Percentiles rank a stretch among this genome's conserved stretches.
Conservation (phyloP, 1,140 invertebrate genomes). For the Pachypeltis micranthus region DNA sequence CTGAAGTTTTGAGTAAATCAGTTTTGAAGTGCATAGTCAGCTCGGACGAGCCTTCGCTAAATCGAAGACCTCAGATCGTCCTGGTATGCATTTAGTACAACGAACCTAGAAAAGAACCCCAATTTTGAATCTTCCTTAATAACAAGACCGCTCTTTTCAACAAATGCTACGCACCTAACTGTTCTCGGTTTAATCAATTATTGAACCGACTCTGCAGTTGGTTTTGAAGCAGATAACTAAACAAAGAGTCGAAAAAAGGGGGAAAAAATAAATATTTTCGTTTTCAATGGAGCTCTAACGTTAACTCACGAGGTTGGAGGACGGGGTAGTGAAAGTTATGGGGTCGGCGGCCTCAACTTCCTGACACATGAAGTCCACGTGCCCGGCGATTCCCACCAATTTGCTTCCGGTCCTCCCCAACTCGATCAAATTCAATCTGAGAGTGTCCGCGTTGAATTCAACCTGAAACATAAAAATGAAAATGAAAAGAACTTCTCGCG, state of each 20-base stretch:
- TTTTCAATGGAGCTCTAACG: not conserved
- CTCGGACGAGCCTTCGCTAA: too few relatives aligned
- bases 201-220: too few relatives aligned
- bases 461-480: slow-evolving; percentile 47
- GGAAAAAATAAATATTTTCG: not conserved
- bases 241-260: not conserved
- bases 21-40: too few relatives aligned
- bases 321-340: slow-evolving; percentile 78
- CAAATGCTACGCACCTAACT: too few relatives aligned
- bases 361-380: slow-evolving; percentile 78
- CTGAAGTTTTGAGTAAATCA: too few relatives aligned
- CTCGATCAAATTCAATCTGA: slow-evolving; percentile 78
- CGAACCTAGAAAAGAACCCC: too few relatives aligned
- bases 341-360: slow-evolving; percentile 75
- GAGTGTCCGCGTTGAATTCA: slow-evolving; percentile 78
- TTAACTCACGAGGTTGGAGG: slow-evolving; percentile 77
- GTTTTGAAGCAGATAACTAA: not conserved
- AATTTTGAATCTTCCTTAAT: too few relatives aligned
- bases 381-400: slow-evolving; percentile 74
- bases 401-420: slow-evolving; percentile 72
- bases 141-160: too few relatives aligned
- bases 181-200: too few relatives aligned
- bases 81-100: too few relatives aligned
- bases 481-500: too few relatives aligned
- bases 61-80: too few relatives aligned